Evolutionary conservation across 2,113 vertebrate species (phyloP).

Genomic region (Atlantisia rogersi): DNA sequence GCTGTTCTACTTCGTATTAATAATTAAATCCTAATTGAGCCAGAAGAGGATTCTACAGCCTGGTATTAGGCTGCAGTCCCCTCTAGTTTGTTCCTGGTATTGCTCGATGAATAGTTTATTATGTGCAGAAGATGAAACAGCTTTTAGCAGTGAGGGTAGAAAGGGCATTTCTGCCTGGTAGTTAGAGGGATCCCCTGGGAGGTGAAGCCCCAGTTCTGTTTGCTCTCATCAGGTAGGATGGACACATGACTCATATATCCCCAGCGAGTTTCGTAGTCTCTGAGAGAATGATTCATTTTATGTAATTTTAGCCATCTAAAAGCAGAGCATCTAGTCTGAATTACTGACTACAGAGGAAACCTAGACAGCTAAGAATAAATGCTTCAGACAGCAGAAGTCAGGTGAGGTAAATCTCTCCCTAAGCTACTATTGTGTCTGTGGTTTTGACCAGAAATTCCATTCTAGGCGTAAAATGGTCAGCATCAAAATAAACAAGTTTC

Average conservation of each 20-base stretch:
- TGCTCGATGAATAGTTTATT: neutral
- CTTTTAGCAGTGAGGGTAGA: neutral
- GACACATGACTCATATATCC: constrained; percentile 29
- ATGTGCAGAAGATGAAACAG: neutral
- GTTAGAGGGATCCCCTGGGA: neutral
- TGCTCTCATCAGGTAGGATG: neutral
- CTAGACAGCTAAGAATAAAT: constrained; percentile 31
- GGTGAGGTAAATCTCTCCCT: constrained; percentile 51
- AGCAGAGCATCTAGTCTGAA: constrained; percentile 22
- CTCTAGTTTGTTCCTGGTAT: neutral
- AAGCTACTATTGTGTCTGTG: neutral
- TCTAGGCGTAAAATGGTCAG: neutral
- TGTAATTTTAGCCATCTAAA: constrained; percentile 45
- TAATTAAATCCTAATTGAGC: neutral
- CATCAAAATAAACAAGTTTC: constrained; percentile 13
- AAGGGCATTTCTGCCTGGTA: neutral
- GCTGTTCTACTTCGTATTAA: neutral
- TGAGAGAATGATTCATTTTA: constrained; percentile 12
- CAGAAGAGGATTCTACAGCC: neutral
- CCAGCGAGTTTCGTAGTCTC: neutral
- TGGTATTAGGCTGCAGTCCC: neutral
- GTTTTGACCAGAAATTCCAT: constrained; percentile 43
- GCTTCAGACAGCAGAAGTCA: neutral
- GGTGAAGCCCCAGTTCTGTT: neutral
- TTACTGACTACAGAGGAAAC: constrained; percentile 38